A percentile compares a stretch with the other conserved stretches of the same genome.
Evolutionary conservation across 2,797 vertebrate genomes (phyloP).

Genomic region (Lagocephalus sceleratus): DNA sequence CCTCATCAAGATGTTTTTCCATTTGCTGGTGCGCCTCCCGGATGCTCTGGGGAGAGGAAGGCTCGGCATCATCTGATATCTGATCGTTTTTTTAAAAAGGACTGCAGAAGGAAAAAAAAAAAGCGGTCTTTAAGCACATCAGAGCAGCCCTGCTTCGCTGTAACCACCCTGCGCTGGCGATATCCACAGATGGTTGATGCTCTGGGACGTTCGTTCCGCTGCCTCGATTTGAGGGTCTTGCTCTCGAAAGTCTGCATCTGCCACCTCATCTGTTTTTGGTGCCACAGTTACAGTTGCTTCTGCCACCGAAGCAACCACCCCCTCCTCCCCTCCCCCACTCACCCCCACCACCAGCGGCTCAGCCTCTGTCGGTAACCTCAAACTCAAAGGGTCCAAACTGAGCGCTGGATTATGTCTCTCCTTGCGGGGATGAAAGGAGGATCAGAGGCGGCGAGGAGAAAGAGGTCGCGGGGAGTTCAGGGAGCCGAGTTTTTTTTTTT

Average conservation of each 20-base stretch:
- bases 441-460: slow-evolving; percentile 6
- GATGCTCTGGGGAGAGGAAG: slow-evolving; percentile 1
- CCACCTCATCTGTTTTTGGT: slow-evolving; percentile 46
- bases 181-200: slow-evolving; percentile 40
- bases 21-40: slow-evolving; percentile 13
- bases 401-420: slow-evolving; percentile 52
- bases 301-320: slow-evolving; percentile 45
- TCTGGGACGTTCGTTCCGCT: slow-evolving; percentile 25
- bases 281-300: slow-evolving; percentile 38
- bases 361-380: slow-evolving; percentile 49
- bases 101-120: slow-evolving; percentile 25
- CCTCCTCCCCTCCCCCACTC: slow-evolving; percentile 34
- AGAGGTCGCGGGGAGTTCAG: slow-evolving; percentile 41
- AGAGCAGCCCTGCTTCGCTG: slow-evolving; percentile 16
- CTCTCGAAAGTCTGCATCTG: slow-evolving; percentile 29
- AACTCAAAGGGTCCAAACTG: slow-evolving; percentile 44
- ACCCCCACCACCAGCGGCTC: too few species aligned
- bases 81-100: slow-evolving; percentile 31
- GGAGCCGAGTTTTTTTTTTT: slow-evolving; percentile 42
- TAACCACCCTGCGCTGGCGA: too few species aligned
- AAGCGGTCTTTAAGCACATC: slow-evolving; percentile 5
- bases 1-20: slow-evolving; percentile 31
- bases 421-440: slow-evolving; percentile 44
- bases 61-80: slow-evolving; percentile 22
- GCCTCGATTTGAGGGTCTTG: slow-evolving; percentile 24